Evolutionary conservation across 2,113 vertebrate species (phyloP).

Genomic region (Heptranchias perlo): DNA sequence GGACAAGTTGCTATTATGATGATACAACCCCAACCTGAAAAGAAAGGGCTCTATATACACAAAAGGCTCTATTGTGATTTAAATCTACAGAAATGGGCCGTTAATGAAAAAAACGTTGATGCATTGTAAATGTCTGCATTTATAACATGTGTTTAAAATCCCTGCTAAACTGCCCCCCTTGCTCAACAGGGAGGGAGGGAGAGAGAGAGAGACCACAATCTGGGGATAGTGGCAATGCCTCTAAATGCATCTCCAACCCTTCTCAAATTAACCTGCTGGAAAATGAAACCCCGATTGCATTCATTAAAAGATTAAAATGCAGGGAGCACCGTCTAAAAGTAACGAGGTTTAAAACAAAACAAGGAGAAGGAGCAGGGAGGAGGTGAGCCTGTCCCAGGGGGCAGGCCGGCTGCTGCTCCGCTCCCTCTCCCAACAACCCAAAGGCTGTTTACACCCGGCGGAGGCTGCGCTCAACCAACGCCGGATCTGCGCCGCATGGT

Average conservation of each 20-base stretch:
- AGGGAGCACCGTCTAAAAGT: neutral
- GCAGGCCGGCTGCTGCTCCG: too few species aligned
- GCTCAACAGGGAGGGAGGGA: neutral
- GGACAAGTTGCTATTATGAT: neutral
- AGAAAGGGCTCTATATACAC: neutral
- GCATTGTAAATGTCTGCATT: neutral
- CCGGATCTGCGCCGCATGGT: too few species aligned
- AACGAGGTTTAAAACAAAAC: neutral
- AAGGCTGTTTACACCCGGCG: too few species aligned
- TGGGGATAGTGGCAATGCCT: neutral
- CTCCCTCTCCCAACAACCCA: too few species aligned
- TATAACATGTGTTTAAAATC: neutral
- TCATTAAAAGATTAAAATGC: neutral
- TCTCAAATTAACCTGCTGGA: neutral
- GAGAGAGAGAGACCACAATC: neutral
- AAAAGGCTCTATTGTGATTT: neutral
- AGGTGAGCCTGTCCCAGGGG: too few species aligned
- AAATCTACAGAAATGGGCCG: neutral
- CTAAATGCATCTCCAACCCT: neutral
- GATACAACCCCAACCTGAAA: neutral
- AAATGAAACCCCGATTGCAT: neutral
- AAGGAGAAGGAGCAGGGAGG: too few species aligned
- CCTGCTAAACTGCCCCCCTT: neutral
- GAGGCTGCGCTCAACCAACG: too few species aligned
- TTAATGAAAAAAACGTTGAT: neutral